A percentile compares a stretch with the other conserved stretches of the same genome.
Conservation (phyloP, 2,888 invertebrate species). For the Nomada ferruginata region DNA sequence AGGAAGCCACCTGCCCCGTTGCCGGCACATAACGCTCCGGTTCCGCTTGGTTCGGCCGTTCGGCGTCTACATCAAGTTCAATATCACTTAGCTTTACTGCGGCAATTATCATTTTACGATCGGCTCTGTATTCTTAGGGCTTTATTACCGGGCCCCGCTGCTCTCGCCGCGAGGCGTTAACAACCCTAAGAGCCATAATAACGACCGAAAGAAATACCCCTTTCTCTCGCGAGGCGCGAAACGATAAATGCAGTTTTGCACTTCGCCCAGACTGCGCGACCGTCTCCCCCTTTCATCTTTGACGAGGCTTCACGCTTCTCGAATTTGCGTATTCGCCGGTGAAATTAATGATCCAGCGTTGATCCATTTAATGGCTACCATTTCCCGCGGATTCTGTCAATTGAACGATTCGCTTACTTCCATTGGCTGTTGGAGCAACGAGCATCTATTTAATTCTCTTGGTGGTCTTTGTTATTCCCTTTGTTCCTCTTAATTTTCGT, state of each 20-base stretch:
- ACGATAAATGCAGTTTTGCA: constrained; percentile 79
- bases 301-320: background rate
- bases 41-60: constrained; percentile 64
- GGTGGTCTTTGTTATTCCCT: background rate
- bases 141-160: constrained; percentile 77
- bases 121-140: constrained; percentile 82
- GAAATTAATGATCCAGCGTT: constrained; percentile 13
- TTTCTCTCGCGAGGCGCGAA: constrained; percentile 66
- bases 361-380: background rate
- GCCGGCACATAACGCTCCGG: constrained; percentile 61
- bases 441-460: background rate
- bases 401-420: background rate
- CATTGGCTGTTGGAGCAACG: too few relatives aligned
- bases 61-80: constrained; percentile 81
- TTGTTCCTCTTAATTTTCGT: background rate
- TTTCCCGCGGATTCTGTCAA: background rate
- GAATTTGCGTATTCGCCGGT: constrained; percentile 21
- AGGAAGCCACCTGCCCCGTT: constrained; percentile 57
- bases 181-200: constrained; percentile 74
- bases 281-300: constrained; percentile 16
- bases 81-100: constrained; percentile 83
- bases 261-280: constrained; percentile 49
- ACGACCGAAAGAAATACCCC: constrained; percentile 76
- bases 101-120: constrained; percentile 84
- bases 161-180: constrained; percentile 71